These are phyloP conservation scores for Clangula hyemalis DNA, from an alignment of 2,797 vertebrate species.

Conservation along the genomic window DNA sequence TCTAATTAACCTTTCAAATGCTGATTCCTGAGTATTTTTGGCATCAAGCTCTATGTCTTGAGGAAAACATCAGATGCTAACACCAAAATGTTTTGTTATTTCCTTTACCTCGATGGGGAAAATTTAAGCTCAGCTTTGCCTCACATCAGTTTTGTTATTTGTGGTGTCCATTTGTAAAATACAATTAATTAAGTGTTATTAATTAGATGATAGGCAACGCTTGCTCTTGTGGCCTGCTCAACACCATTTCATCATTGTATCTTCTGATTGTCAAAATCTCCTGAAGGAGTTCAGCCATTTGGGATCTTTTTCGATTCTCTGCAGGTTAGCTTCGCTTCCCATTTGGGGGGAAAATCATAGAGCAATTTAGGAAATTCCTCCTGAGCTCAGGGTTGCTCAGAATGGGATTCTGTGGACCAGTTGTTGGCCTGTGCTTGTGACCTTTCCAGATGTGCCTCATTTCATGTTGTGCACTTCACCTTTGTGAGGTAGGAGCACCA, in stretches of 20 bases:
- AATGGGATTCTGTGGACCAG: fast-evolving
- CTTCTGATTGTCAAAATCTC: fast-evolving
- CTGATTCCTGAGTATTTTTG: conserved; percentile 20
- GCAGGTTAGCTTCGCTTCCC: not conserved
- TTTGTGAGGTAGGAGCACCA: fast-evolving
- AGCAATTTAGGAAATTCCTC: not conserved
- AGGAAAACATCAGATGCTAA: conserved; percentile 47
- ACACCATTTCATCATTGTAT: not conserved
- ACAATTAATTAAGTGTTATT: not conserved
- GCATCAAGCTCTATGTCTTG: conserved; percentile 6
- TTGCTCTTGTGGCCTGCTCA: not conserved
- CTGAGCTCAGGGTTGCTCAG: fast-evolving
- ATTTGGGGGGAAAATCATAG: fast-evolving
- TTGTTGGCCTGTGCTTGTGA: fast-evolving
- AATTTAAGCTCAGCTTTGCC: not conserved
- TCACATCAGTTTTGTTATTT: not conserved
- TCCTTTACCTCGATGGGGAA: not conserved
- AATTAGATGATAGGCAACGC: not conserved
- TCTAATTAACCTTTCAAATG: conserved; percentile 58
- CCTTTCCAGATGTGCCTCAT: not conserved
- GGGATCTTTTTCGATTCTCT: not conserved
- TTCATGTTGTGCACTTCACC: not conserved
- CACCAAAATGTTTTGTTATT: conserved; percentile 26
- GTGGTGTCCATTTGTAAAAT: not conserved
- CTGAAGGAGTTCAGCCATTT: not conserved